phyloP scores from a whole-genome alignment of 1,140 invertebrate genomes.

The Carposina sasakii region DNA sequence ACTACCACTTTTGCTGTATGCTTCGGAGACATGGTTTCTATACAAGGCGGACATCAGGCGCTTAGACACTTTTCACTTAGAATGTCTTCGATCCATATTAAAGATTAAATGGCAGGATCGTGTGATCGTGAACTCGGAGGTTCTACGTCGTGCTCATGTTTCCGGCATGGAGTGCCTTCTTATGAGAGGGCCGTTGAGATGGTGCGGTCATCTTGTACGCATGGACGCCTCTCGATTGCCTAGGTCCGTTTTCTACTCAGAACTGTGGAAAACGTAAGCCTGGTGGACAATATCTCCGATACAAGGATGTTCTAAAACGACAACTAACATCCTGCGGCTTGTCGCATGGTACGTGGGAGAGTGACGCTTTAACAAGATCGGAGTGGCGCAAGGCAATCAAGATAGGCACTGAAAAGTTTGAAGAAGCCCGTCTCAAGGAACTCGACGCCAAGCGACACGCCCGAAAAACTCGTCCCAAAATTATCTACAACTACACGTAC shows the following conservation, averaged over 20 bases:
- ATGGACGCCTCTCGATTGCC: not conserved
- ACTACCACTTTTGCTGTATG: conserved; percentile 16
- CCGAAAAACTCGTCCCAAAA: not conserved
- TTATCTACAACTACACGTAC: not conserved
- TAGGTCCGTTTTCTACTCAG: not conserved
- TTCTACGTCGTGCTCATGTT: conserved; percentile 10
- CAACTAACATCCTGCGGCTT: not conserved
- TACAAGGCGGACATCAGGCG: conserved; percentile 17
- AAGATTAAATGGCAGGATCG: conserved; percentile 19
- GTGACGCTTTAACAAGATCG: not conserved
- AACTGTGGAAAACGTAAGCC: not conserved
- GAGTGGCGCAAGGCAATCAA: not conserved
- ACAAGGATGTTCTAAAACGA: not conserved
- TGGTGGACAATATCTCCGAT: not conserved
- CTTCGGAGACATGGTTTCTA: conserved; percentile 19
- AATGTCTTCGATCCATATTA: conserved; percentile 16
- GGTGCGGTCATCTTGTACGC: too few species aligned
- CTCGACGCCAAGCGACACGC: not conserved
- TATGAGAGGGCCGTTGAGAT: not conserved
- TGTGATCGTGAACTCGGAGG: conserved; percentile 12
- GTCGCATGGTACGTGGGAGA: not conserved
- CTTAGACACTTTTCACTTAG: conserved; percentile 17
- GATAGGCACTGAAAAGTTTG: not conserved
- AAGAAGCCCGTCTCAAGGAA: not conserved
- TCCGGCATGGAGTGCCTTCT: conserved; percentile 13